Percentiles rank a stretch among this genome's conserved stretches.
These are phyloP conservation scores for Xestoiulus laeticollis DNA, from an alignment of 2,888 invertebrate species.

Conservation along the genomic window DNA sequence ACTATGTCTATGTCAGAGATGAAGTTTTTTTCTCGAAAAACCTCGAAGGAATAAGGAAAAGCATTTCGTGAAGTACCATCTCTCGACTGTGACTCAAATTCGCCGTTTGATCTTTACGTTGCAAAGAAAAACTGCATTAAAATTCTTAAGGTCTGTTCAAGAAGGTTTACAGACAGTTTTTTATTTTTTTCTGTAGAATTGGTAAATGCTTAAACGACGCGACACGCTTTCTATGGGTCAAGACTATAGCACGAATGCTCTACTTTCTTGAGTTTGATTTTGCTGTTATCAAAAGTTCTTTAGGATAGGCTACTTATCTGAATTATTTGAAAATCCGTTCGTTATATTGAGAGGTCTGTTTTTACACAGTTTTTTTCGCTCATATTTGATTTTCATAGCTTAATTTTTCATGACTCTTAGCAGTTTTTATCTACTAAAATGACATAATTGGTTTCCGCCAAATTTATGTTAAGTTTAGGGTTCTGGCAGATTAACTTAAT, in stretches of 20 bases:
- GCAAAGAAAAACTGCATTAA: constrained; percentile 20
- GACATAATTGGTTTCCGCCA: no score
- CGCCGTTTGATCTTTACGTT: background rate
- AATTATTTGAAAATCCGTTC: no score
- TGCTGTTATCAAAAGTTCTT: background rate
- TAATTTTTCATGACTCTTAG: no score
- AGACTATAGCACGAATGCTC: background rate
- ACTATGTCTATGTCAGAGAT: background rate
- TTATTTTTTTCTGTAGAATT: background rate
- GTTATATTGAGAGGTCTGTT: no score
- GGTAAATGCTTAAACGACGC: background rate
- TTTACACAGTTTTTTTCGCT: no score
- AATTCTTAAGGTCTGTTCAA: background rate
- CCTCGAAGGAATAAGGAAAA: background rate
- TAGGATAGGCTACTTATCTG: background rate
- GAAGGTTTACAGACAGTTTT: background rate
- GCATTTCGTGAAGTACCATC: background rate
- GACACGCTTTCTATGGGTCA: background rate
- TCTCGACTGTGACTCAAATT: background rate
- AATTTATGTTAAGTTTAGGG: no score
- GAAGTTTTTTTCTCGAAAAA: background rate
- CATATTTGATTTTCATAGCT: no score
- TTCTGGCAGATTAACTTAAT: no score
- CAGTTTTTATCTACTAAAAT: no score
- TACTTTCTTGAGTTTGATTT: background rate